Evolutionary conservation across 2,888 invertebrate genomes (phyloP).

Genomic region (Germaria angustata): DNA sequence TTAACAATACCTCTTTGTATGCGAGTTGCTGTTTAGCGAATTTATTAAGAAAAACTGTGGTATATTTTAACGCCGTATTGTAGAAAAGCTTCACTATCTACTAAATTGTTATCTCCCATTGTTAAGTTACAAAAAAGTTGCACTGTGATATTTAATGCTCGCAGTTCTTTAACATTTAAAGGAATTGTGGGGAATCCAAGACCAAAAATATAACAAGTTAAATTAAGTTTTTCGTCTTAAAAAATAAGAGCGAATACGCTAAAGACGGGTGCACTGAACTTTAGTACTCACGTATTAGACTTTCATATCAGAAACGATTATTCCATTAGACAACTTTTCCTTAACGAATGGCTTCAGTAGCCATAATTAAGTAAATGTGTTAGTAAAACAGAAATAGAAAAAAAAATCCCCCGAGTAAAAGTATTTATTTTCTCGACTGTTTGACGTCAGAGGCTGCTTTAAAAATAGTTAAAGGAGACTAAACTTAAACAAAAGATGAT

Average conservation of each 20-base stretch:
- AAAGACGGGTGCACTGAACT: conserved; percentile 21
- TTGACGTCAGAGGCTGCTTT: neutral
- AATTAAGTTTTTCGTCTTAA: neutral
- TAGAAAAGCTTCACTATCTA: no score
- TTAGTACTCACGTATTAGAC: conserved; percentile 1
- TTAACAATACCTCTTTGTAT: no score
- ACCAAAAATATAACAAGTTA: neutral
- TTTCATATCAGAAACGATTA: neutral
- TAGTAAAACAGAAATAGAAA: neutral
- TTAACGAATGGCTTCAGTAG: neutral
- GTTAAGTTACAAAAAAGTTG: no score
- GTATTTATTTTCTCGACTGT: neutral
- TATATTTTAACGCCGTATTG: no score
- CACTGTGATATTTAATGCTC: no score
- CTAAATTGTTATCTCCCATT: no score
- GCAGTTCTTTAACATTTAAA: no score
- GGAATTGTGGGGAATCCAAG: neutral
- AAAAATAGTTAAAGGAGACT: neutral
- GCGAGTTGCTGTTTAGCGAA: no score
- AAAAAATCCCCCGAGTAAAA: neutral
- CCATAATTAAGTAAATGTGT: conserved; percentile 4
- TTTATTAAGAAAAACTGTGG: no score
- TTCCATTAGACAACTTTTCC: neutral
- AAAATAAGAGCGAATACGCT: neutral
- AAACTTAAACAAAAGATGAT: neutral